Conservation (phyloP, 1,140 invertebrate species). For the Copidosoma floridanum region DNA sequence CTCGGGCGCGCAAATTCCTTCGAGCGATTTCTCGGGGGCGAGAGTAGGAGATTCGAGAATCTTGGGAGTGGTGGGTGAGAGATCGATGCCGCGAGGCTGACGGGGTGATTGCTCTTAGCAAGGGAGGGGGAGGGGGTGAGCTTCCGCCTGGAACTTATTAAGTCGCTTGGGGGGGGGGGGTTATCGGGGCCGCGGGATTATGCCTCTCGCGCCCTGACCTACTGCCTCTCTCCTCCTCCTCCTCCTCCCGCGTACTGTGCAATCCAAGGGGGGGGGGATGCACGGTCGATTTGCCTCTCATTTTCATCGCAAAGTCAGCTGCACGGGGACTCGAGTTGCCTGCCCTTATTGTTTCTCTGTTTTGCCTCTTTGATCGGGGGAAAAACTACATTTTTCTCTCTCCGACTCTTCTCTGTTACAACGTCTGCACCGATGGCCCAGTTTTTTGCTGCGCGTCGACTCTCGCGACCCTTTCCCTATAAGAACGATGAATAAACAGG, state of each 20-base stretch:
- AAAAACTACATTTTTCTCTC: too few relatives aligned
- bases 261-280: too few relatives aligned
- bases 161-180: background rate
- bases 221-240: background rate
- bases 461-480: too few relatives aligned
- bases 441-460: too few relatives aligned
- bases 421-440: too few relatives aligned
- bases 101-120: background rate
- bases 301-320: background rate
- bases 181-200: background rate
- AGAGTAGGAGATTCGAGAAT: background rate
- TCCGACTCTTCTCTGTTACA: too few relatives aligned
- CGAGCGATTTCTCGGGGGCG: conserved; percentile 4
- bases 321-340: too few relatives aligned
- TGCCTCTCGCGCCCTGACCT: conserved; percentile 4
- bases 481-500: too few relatives aligned
- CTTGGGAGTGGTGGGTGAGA: background rate
- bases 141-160: conserved; percentile 8
- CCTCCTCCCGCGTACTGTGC: background rate
- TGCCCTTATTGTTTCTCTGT: too few relatives aligned
- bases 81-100: conserved; percentile 16
- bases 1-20: background rate
- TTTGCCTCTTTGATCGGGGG: too few relatives aligned
- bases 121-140: background rate
- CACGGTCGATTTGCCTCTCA: too few relatives aligned